Base-by-base conservation (phyloP, 2,797 vertebrate genomes). In the Echiichthys vipera region DNA sequence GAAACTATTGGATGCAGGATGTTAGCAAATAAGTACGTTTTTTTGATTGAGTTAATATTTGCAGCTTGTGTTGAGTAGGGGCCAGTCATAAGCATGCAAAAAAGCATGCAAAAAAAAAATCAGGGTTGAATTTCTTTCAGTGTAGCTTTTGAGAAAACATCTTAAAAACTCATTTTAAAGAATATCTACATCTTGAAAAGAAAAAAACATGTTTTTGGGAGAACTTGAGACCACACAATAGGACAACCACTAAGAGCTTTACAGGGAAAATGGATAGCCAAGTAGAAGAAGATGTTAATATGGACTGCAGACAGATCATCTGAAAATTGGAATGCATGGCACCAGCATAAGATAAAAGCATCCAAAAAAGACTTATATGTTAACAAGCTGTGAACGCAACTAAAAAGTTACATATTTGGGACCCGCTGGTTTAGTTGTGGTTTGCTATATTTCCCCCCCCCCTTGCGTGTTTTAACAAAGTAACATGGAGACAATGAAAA, bases 401-500 rank as follows among this genome's bases (percentile, higher is more conserved):
- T 37, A 5, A 71, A 29, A 54, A 62, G 1, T 5, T 24, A 18
- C 43, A 54, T n/a, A 22, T 59, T 40, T 74, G 22, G 2, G 45
- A 46, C 34, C 7, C 1, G 37, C 30, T 22, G 45, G 15, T 50
- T 68, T 40, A 14, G 7, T 11, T 36, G 5, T 11, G 12, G 29
- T 42, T 58, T 7, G 17, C 9, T 42, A 29, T 39, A 46, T 51
- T 17, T 0, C 32, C 1, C 7, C n/a, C n/a, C n/a, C n/a, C n/a
- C n/a, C n/a, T n/a, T 43, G 34, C 45, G 2, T 71, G 61, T 67
- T 75, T 65, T 63, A 22, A 78, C 20, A 27, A 18, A 69, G 37
- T 30, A 86, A 81, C 77, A 77, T 56, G 47, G 25, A 82, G 10
- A 63, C 45, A 66, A 77, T 71, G 46, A 78, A 68, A 40, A 66